Evolutionary conservation across 2,888 invertebrate genomes (phyloP).

Genomic region (Philereme transversata): DNA sequence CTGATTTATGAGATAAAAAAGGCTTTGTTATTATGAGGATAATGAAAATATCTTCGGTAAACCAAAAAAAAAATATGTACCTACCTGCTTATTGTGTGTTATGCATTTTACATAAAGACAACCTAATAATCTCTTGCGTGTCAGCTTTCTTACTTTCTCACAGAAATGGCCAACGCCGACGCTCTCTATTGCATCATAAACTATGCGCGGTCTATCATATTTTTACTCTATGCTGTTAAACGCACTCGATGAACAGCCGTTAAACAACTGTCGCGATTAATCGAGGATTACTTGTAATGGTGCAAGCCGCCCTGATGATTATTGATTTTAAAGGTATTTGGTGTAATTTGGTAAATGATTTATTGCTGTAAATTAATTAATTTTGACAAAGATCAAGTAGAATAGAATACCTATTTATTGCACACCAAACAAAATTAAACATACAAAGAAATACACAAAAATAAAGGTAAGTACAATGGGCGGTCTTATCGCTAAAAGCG

Average conservation of each 20-base stretch:
- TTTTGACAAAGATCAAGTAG: no score
- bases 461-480: no score
- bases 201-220: background rate
- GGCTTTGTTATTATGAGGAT: no score
- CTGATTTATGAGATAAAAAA: no score
- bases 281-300: conserved; percentile 39
- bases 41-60: no score
- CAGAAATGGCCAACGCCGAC: background rate
- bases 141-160: background rate
- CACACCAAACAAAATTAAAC: no score
- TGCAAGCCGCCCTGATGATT: conserved; percentile 27
- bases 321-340: conserved; percentile 32
- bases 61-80: no score
- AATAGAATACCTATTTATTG: no score
- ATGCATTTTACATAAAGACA: background rate
- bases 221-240: conserved; percentile 18
- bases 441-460: no score
- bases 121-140: background rate
- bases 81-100: no score
- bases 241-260: conserved; percentile 37
- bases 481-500: no score
- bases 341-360: conserved; percentile 28
- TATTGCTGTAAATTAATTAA: conserved; percentile 28
- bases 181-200: background rate
- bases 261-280: conserved; percentile 38